Evolutionary conservation across 2,888 invertebrate genomes (phyloP), one percentile per base, ranked within the genome.

Genomic region (Branchellion lobata): DNA sequence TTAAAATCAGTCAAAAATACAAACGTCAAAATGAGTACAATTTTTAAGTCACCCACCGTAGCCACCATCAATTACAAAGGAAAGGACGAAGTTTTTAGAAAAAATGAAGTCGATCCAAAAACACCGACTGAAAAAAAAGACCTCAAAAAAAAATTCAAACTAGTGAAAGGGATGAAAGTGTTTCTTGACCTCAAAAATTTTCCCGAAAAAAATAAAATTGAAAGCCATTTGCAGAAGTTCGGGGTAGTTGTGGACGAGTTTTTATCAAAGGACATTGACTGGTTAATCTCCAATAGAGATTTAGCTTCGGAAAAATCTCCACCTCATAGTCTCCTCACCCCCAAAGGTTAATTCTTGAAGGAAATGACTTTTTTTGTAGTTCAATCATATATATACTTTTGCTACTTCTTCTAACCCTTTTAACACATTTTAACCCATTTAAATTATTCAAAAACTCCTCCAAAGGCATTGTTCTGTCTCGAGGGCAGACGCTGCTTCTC

Each of bases 231-330:
- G 29, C n/a, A 21, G 5, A 65, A 21, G 29, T 29, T 65, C 8
- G n/a, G 21, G 5, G 8, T 65, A 8, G 65, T 29, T 3, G 29
- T 65, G n/a, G 65, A 65, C 5, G 65, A 65, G 5, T 65, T 65
- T 21, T 65, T 65, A 21, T 65, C 65, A 21, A 65, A 65, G 24
- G 65, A 65, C n/a, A 65, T 65, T 21, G 65, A 65, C 29, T 65
- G 29, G n/a, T n/a, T 65, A 8, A 21, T 65, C 24, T 27, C 65
- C 3, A 65, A 65, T 21, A n/a, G 65, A 21, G 21, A 65, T 8
- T 21, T 65, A 3, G 5, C n/a, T 21, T 5, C 5, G 24, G 8
- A n/a, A 21, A 65, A n/a, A 21, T n/a, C 65, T 5, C 65, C 65
- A 5, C 65, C 65, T 11, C n/a, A 5, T 11, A 27, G n/a, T 8